These are phyloP conservation scores for Tuta absoluta DNA, from an alignment of 2,888 invertebrate species.

Conservation along the genomic window DNA sequence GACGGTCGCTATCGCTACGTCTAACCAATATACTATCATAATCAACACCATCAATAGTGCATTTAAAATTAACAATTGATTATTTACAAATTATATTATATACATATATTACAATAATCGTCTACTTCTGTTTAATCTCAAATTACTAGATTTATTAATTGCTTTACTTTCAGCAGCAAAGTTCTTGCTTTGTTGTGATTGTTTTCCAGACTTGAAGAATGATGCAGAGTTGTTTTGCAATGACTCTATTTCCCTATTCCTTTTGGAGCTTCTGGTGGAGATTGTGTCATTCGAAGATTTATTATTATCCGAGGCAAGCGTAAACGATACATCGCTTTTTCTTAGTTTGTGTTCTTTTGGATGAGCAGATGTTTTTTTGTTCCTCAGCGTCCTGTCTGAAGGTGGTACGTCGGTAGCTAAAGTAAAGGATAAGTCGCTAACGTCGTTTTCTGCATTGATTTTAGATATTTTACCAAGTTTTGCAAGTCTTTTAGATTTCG, in stretches of 20 bases:
- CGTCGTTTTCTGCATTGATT: neutral
- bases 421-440: conserved; percentile 28
- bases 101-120: conserved; percentile 6
- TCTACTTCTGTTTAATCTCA: conserved; percentile 11
- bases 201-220: conserved; percentile 9
- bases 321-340: conserved; percentile 24
- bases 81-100: no score
- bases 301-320: conserved; percentile 8
- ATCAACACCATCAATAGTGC: neutral
- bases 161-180: conserved; percentile 7
- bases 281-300: conserved; percentile 13
- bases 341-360: neutral
- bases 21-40: neutral
- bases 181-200: neutral
- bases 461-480: neutral
- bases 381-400: neutral
- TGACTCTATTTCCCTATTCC: conserved; percentile 13
- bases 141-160: neutral
- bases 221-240: neutral
- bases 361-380: neutral
- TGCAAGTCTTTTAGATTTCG: neutral
- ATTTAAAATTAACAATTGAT: neutral
- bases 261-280: conserved; percentile 3
- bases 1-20: no score
- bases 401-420: neutral